Conservation (phyloP, 2,113 vertebrate genomes). For the Ursus arctos region DNA sequence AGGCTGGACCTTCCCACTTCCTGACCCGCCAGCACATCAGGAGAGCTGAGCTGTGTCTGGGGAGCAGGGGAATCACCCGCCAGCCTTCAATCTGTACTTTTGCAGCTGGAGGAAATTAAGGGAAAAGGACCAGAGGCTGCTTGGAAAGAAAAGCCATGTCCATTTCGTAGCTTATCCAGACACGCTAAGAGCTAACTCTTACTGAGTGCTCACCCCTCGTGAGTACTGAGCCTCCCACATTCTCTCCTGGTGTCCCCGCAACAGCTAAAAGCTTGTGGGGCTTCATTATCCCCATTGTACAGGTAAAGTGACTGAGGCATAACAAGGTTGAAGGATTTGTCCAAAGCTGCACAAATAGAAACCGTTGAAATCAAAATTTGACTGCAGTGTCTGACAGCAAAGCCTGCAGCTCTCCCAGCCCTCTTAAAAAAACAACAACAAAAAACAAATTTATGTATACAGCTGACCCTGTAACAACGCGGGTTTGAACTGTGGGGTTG, state of each 20-base stretch:
- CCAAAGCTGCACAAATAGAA: not conserved
- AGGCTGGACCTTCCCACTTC: not conserved
- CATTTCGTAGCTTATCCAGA: not conserved
- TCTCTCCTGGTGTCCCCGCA: not conserved
- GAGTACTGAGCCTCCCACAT: not conserved
- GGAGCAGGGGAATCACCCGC: not conserved
- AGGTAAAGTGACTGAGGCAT: not conserved
- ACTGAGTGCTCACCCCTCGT: rapidly evolving
- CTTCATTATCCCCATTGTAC: not conserved
- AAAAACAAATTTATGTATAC: not conserved
- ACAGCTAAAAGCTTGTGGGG: not conserved
- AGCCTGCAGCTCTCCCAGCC: not conserved
- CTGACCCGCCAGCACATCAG: not conserved
- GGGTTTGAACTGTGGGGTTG: not conserved
- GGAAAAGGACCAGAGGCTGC: not conserved
- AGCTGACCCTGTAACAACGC: not conserved
- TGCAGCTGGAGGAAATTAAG: not conserved
- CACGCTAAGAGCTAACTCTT: no score
- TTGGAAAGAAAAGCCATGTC: not conserved
- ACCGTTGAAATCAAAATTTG: not conserved
- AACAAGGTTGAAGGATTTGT: not conserved
- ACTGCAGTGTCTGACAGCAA: not conserved
- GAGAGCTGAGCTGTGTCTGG: not conserved
- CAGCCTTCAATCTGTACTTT: not conserved
- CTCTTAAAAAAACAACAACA: not conserved